phyloP scores from a whole-genome alignment of 2,113 vertebrate species.

The Grantiella picta region DNA sequence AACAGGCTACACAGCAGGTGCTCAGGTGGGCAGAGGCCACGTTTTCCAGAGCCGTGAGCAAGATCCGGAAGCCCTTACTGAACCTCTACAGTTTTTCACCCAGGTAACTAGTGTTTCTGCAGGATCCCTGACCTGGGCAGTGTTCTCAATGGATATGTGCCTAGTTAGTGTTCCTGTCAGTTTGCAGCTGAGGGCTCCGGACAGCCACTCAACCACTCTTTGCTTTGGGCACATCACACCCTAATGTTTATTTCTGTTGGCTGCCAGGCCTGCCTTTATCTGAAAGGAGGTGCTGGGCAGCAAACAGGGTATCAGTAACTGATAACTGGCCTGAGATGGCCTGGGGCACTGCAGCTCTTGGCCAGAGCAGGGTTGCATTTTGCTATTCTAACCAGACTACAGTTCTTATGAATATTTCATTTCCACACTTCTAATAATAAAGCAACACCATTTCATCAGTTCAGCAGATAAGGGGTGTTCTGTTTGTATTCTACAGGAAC shows the following conservation, averaged over 20 bases:
- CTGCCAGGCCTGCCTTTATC: background rate
- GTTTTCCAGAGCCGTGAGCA: conserved; percentile 32
- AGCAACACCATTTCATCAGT: background rate
- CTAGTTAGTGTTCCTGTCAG: background rate
- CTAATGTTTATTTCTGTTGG: background rate
- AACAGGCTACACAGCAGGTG: conserved; percentile 70
- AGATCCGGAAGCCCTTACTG: conserved; percentile 52
- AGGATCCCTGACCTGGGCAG: background rate
- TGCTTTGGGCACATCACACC: background rate
- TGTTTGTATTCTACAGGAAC: conserved; percentile 64
- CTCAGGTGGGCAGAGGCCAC: conserved; percentile 46
- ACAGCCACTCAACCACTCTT: background rate
- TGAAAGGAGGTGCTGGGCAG: background rate
- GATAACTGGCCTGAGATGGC: background rate
- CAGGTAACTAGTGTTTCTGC: conserved; percentile 21
- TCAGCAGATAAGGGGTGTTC: background rate
- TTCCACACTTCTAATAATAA: conserved; percentile 5
- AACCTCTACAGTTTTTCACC: conserved; percentile 45
- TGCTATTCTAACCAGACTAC: background rate
- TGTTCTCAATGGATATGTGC: background rate
- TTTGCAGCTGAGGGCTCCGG: background rate
- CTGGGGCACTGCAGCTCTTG: background rate
- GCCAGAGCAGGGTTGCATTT: background rate
- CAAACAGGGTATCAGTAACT: background rate
- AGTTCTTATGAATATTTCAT: background rate